Base-by-base conservation (phyloP, 2,888 invertebrate genomes). In the Sturmia bella region DNA sequence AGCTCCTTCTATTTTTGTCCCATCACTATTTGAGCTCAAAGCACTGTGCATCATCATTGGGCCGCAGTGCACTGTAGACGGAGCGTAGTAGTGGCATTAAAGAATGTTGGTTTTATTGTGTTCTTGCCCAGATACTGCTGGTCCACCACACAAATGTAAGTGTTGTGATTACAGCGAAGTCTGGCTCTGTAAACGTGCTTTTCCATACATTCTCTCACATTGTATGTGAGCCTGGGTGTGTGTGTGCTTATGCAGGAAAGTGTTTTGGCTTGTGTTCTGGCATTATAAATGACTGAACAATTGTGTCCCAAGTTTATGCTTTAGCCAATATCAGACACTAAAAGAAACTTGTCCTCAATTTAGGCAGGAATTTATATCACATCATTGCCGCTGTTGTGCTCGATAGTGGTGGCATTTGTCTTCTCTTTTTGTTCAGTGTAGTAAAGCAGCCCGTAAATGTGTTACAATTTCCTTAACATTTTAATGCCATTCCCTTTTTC, bases 121-220 rank as follows among this genome's bases (percentile, higher is more conserved):
- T 66, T 72, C 11, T 37, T 59, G 64, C 57, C 57, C 17, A 52
- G 64, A 70, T 64, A 50, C 57, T 78, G 78, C 74, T 82, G 82
- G 82, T 82, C 82, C 82, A 78, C 82, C 82, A 82, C 77, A 82
- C 74, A 64, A 64, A 66, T 78, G 78, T 64, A 78, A 78, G 69
- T 82, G 78, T 74, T 82, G 82, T 82, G 77, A 78, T 82, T 82
- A 74, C 59, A 77, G 64, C 50, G 17, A 68, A 54, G 54, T 56
- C 56, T 50, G 50, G 48, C 24, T 43, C n/a, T 17, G 15, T 59
- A 24, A 41, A 68, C 41, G 41, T 68, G 19, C 45, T 32, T 43
- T 24, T 41, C 41, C 15, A 15, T 24, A 24, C 15, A 15, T n/a
- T 11, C 5, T n/a, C 15, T 13, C 57, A 57, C 32, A 9, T 5